A percentile compares a stretch with the other conserved stretches of the same genome.
Evolutionary conservation across 2,113 vertebrate genomes (phyloP).

Genomic region (Oryctolagus cuniculus): mOryCun1.1 NC_091438.1:6373501-6374000

Average conservation of each 20-base stretch:
- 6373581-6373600: too few relatives aligned
- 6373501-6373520: too few relatives aligned
- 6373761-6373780: conserved; percentile 47
- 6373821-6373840: conserved; percentile 54
- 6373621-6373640: too few relatives aligned
- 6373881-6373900: background rate
- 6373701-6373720: conserved; percentile 53
- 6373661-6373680: too few relatives aligned
- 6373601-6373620: too few relatives aligned
- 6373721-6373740: conserved; percentile 69
- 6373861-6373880: conserved; percentile 28
- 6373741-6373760: conserved; percentile 51
- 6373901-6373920: conserved; percentile 38
- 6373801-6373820: conserved; percentile 22
- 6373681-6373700: background rate
- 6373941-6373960: background rate
- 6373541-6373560: too few relatives aligned
- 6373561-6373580: too few relatives aligned
- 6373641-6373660: too few relatives aligned
- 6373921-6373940: conserved; percentile 50
- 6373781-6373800: conserved; percentile 62
- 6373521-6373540: too few relatives aligned
- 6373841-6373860: conserved; percentile 58
- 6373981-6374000: background rate
- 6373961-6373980: conserved; percentile 42